A percentile compares a stretch with the other conserved stretches of the same genome.
Conservation (phyloP, 2,113 vertebrate species). For the Psammodynastes pulverulentus region DNA sequence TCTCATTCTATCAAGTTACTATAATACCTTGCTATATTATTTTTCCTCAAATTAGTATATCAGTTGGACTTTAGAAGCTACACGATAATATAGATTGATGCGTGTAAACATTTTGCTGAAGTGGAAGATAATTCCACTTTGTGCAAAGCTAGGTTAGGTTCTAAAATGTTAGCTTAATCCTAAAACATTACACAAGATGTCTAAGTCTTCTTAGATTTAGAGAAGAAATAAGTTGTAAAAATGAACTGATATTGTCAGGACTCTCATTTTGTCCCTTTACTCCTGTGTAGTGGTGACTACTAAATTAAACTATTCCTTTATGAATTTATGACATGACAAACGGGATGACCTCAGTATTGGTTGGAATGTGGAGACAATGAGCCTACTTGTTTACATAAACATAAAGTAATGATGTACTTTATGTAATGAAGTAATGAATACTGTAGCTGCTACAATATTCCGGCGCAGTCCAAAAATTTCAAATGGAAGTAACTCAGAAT, state of each 20-base stretch:
- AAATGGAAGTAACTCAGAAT: background rate
- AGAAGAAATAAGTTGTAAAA: background rate
- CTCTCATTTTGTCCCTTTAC: slow-evolving; percentile 32
- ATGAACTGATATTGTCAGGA: slow-evolving; percentile 22
- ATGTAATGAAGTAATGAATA: background rate
- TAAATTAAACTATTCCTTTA: background rate
- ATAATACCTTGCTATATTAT: background rate
- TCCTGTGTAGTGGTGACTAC: slow-evolving; percentile 14
- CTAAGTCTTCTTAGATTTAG: background rate
- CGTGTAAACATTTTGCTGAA: background rate
- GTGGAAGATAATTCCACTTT: background rate
- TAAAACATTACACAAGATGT: background rate
- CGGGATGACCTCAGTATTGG: background rate
- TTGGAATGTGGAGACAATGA: slow-evolving; percentile 9
- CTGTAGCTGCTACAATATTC: background rate
- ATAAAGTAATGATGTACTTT: background rate
- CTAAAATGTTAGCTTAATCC: background rate
- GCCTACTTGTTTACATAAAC: slow-evolving; percentile 10
- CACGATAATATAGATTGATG: background rate
- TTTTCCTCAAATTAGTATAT: background rate
- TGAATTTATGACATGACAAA: slow-evolving; percentile 12
- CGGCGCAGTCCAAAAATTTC: background rate
- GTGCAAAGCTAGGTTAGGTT: background rate
- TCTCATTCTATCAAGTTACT: background rate
- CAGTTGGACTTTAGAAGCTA: background rate